phyloP scores from a whole-genome alignment of 1,140 invertebrate species.

The Drosophila trapezifrons region DNA sequence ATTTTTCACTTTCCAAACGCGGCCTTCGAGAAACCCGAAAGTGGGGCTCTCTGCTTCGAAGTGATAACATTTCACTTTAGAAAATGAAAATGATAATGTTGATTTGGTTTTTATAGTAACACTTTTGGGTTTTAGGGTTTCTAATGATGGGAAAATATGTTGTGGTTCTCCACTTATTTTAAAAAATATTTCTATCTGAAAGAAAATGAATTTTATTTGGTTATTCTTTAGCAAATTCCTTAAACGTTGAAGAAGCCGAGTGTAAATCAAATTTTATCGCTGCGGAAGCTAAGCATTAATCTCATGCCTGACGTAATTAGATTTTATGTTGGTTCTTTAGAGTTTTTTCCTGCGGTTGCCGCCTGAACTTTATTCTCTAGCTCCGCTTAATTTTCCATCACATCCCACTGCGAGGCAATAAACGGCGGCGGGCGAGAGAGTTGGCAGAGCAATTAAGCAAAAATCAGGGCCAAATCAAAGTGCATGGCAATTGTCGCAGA shows the following conservation, averaged over 20 bases:
- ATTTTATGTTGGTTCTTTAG: slow-evolving; percentile 43
- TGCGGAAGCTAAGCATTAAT: slow-evolving; percentile 50
- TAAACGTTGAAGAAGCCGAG: background rate
- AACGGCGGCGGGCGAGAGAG: slow-evolving; percentile 54
- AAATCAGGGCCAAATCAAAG: slow-evolving; percentile 82
- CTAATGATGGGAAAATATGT: background rate
- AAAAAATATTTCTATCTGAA: background rate
- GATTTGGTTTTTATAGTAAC: slow-evolving; percentile 33
- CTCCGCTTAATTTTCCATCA: slow-evolving; percentile 47
- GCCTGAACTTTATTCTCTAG: slow-evolving; percentile 20
- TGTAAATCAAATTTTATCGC: slow-evolving; percentile 36
- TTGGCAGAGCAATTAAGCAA: slow-evolving; percentile 78
- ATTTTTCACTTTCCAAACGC: slow-evolving; percentile 67
- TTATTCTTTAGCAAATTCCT: slow-evolving; percentile 3
- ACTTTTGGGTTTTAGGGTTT: background rate
- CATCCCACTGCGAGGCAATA: slow-evolving; percentile 35
- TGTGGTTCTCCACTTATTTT: background rate
- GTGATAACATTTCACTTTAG: slow-evolving; percentile 32
- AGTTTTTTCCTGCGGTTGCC: slow-evolving; percentile 33
- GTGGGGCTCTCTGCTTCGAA: background rate
- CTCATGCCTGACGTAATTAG: slow-evolving; percentile 42
- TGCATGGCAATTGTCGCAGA: slow-evolving; percentile 80
- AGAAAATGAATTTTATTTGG: too few relatives aligned
- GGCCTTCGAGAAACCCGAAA: slow-evolving; percentile 12
- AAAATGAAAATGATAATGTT: slow-evolving; percentile 30